Conservation (phyloP, 2,888 invertebrate genomes). For the Rosalia funebris region DNA sequence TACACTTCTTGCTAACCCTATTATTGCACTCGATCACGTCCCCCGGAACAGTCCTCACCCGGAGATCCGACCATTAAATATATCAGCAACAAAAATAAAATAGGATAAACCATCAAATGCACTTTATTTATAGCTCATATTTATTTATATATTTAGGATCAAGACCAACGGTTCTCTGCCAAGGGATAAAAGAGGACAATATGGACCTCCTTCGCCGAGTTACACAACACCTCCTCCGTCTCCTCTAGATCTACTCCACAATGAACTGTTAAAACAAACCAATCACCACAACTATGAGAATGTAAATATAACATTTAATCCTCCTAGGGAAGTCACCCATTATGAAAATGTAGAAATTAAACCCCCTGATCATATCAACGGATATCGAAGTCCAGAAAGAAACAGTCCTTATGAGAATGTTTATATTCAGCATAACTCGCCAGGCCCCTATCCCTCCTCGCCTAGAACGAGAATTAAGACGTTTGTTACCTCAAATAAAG, state of each 20-base stretch:
- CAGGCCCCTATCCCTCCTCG: slow-evolving; percentile 64
- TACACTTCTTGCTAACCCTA: no score
- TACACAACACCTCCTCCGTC: slow-evolving; percentile 65
- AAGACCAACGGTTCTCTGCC: slow-evolving; percentile 92
- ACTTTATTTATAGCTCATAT: no score
- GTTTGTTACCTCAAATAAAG: slow-evolving; percentile 60
- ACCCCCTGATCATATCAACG: slow-evolving; percentile 58
- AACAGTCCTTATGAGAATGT: slow-evolving; percentile 73
- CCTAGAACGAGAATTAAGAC: slow-evolving; percentile 74
- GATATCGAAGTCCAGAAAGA: slow-evolving; percentile 44
- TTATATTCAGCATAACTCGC: slow-evolving; percentile 57
- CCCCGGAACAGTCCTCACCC: no score
- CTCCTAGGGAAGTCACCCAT: slow-evolving; percentile 54
- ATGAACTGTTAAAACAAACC: slow-evolving; percentile 49
- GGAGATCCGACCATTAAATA: no score
- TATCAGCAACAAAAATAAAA: no score
- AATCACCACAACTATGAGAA: slow-evolving; percentile 56
- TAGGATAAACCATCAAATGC: no score
- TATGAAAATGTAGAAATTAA: slow-evolving; percentile 59
- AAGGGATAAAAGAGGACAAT: slow-evolving; percentile 68
- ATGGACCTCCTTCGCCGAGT: slow-evolving; percentile 49
- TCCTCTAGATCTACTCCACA: slow-evolving; percentile 55
- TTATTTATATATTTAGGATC: slow-evolving; percentile 75
- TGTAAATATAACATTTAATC: slow-evolving; percentile 43
- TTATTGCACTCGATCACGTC: no score